A percentile compares a stretch with the other conserved stretches of the same genome.
These are phyloP conservation scores for Myzus persicae DNA, from an alignment of 1,140 invertebrate species.

Conservation along the genomic window DNA sequence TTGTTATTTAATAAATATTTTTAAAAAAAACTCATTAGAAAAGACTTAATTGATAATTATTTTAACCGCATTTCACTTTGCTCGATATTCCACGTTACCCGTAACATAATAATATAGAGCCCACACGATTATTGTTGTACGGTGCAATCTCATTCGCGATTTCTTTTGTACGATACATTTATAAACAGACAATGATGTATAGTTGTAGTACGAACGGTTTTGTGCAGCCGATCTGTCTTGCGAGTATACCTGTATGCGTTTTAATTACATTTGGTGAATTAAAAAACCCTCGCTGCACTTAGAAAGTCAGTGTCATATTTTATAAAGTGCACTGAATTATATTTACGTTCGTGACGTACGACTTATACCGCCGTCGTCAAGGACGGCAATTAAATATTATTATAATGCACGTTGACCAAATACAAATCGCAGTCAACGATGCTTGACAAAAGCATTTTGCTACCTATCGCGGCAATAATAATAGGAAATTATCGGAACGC, in stretches of 20 bases:
- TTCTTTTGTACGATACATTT: not conserved
- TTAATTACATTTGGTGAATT: not conserved
- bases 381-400: not conserved
- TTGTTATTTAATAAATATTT: not conserved
- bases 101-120: too few relatives aligned
- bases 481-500: not conserved
- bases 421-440: slow-evolving; percentile 1
- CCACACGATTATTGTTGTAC: not conserved
- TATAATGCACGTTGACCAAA: not conserved
- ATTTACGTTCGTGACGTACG: not conserved
- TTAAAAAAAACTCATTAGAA: not conserved
- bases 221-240: not conserved
- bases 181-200: not conserved
- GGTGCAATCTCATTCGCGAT: not conserved
- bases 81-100: not conserved
- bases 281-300: not conserved
- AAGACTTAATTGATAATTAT: not conserved
- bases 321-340: not conserved
- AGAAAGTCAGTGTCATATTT: not conserved
- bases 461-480: not conserved
- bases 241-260: not conserved
- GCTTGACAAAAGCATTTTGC: not conserved
- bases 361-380: not conserved
- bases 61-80: not conserved
- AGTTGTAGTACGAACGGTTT: not conserved